A percentile compares a stretch with the other conserved stretches of the same genome.
These are phyloP conservation scores for Nycteola revayana DNA, from an alignment of 2,888 invertebrate genomes.

Conservation along the genomic window DNA sequence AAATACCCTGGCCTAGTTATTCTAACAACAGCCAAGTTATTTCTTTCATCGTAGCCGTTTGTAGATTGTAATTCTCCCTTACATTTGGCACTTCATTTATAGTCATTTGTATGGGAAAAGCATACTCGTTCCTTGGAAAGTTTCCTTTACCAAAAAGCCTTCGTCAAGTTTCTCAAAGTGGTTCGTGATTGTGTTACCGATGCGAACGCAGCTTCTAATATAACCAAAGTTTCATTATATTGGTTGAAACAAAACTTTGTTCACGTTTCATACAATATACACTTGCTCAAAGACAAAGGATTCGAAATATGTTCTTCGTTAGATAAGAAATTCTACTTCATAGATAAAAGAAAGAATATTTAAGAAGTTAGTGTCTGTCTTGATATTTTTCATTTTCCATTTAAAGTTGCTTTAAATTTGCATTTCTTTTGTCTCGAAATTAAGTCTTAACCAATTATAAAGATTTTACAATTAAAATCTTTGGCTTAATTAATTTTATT, in stretches of 20 bases:
- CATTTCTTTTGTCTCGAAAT: not conserved
- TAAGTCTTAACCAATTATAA: too few species aligned
- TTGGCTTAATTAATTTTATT: too few species aligned
- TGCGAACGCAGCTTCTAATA: slow-evolving; percentile 43
- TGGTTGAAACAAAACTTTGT: slow-evolving; percentile 27
- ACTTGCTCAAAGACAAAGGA: slow-evolving; percentile 25
- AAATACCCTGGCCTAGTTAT: too few species aligned
- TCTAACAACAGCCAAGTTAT: slow-evolving; percentile 3
- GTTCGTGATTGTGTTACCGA: slow-evolving; percentile 71
- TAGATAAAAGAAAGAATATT: not conserved
- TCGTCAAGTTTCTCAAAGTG: slow-evolving; percentile 74
- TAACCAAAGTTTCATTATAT: slow-evolving; percentile 39
- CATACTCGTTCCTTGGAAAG: slow-evolving; percentile 53
- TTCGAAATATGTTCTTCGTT: too few species aligned
- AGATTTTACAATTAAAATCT: too few species aligned
- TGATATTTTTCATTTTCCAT: not conserved
- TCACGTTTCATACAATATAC: slow-evolving; percentile 15
- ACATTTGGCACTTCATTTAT: slow-evolving; percentile 50
- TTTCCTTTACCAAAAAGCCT: slow-evolving; percentile 72
- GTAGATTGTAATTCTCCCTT: slow-evolving; percentile 47
- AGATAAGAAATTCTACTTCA: too few species aligned
- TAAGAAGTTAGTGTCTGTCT: not conserved
- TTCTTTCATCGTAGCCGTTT: slow-evolving; percentile 30
- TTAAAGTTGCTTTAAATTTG: not conserved
- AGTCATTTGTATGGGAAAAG: slow-evolving; percentile 71